Base-by-base conservation (phyloP, 2,113 vertebrate genomes). In the Alligator mississippiensis region DNA sequence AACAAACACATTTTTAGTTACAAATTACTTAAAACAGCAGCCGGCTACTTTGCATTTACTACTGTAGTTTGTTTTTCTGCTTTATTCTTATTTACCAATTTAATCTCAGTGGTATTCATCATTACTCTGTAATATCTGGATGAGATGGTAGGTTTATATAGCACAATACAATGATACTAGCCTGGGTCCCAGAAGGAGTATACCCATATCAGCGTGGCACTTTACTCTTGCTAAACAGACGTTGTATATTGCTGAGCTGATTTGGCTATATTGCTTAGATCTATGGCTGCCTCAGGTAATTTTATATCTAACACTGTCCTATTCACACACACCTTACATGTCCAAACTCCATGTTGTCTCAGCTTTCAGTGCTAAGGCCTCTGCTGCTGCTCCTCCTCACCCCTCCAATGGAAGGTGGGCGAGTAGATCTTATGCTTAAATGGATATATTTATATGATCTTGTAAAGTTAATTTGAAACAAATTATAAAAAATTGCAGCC, bases 1-100 rank as follows among this genome's bases (percentile, higher is more conserved):
- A 98, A 97, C 54, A 88, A 93, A 95, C 58, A 94, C 38, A 82
- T 82, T 92, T 92, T 60, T 70, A 89, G 95, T 88, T 94, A 90
- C 19, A 93, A 90, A 94, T 24, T 90, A 88, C 54, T 92, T 91
- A 93, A 95, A 87, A 79, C 19, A 90, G 62, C 55, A 93, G 11
- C 19, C 80, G 63, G 60, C 54, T 90, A 80, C 27, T 90, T 91
- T 64, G 84, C 60, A 92, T 74, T 93, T 88, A 88, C 68, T 55
- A 64, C 21, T 92, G 61, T 58, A 90, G 82, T 83, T 87, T 87
- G 78, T 54, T 75, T 83, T 24, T 88, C 57, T 62, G 6, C 38
- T 92, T 87, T 72, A 58, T 21, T 68, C 85, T 57, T 7, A 74
- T 88, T 94, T 96, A 93, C 83, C 27, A 91, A 28, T 88, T 91